These are phyloP conservation scores for Meleagris gallopavo DNA, from an alignment of 2,113 vertebrate species.

Conservation along the genomic window DNA sequence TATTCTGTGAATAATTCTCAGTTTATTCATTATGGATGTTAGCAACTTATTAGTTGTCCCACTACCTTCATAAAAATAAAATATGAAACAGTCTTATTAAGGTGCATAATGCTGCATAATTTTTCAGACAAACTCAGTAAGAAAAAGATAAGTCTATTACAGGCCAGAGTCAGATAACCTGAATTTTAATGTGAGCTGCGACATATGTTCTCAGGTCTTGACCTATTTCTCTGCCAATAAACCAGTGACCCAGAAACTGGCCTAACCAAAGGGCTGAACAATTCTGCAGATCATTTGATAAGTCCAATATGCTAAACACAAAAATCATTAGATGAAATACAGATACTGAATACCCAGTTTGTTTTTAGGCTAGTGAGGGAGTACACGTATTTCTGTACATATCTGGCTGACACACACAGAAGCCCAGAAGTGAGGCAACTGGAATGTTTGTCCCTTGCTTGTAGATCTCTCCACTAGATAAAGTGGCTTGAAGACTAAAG, in stretches of 20 bases:
- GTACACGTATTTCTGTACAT: fast-evolving
- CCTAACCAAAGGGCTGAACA: background rate
- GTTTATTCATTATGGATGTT: background rate
- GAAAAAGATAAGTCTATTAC: fast-evolving
- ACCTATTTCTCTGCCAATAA: background rate
- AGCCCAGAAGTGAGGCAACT: background rate
- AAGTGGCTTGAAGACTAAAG: background rate
- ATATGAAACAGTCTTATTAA: background rate
- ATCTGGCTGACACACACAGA: background rate
- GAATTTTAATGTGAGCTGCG: background rate
- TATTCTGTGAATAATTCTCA: background rate
- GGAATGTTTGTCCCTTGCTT: background rate
- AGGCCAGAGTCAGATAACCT: background rate
- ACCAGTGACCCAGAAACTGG: background rate
- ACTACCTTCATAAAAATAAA: background rate
- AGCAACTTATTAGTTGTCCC: background rate
- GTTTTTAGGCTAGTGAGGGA: background rate
- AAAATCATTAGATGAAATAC: background rate
- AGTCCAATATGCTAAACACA: background rate
- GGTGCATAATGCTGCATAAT: background rate
- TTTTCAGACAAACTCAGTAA: background rate
- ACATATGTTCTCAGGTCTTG: background rate
- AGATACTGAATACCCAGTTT: background rate
- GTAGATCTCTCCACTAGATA: background rate
- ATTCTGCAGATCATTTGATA: background rate